Percentiles rank a stretch among this genome's conserved stretches.
These are phyloP conservation scores for Centrocercus urophasianus DNA, from an alignment of 2,113 vertebrate species.

Conservation along the genomic window DNA sequence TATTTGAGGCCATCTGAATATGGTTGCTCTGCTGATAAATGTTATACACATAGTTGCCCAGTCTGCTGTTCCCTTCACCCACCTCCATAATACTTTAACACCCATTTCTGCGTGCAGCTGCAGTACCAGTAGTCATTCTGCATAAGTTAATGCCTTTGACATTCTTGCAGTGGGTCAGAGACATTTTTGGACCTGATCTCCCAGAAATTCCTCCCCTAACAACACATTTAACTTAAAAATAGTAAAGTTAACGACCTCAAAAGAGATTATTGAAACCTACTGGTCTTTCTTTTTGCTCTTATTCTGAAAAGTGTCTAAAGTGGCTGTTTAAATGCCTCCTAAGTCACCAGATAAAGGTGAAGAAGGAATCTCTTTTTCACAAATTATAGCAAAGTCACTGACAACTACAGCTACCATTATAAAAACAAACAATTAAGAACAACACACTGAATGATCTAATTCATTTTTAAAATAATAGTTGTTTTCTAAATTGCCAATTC, in stretches of 20 bases:
- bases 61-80: neutral
- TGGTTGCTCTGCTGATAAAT: rapidly evolving
- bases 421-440: neutral
- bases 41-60: neutral
- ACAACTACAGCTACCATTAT: neutral
- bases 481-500: neutral
- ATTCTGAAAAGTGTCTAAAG: neutral
- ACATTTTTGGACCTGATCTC: neutral
- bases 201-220: neutral
- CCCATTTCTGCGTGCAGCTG: neutral
- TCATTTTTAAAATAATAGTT: neutral
- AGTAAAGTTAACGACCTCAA: neutral
- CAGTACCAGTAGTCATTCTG: neutral
- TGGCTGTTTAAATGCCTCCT: neutral
- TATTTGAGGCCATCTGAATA: neutral
- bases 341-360: neutral
- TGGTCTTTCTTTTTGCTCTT: neutral
- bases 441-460: neutral
- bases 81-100: neutral
- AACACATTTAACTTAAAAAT: neutral
- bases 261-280: neutral
- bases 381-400: neutral
- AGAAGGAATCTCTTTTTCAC: neutral
- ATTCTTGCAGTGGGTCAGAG: rapidly evolving
- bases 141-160: neutral